phyloP scores from a whole-genome alignment of 2,797 vertebrate species.

The Triplophysa bombifrons region DNA sequence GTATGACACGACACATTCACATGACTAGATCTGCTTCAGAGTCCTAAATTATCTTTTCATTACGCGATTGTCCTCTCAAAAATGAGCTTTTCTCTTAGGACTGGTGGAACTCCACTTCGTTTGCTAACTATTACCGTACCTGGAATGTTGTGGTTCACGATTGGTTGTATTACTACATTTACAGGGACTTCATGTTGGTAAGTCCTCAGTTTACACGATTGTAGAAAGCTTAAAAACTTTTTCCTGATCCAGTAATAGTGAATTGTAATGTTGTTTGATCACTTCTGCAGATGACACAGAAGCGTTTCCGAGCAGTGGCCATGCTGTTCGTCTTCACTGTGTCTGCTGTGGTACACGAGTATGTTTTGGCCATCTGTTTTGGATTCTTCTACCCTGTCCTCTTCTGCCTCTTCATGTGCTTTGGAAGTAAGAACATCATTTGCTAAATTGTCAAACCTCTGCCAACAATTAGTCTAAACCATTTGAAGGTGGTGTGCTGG shows the following conservation, averaged over 20 bases:
- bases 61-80: not conserved
- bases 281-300: conserved; percentile 82
- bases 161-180: conserved; percentile 95
- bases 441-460: not conserved
- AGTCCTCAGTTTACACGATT: conserved; percentile 56
- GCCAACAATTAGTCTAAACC: too few relatives aligned
- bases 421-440: conserved; percentile 87
- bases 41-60: not conserved
- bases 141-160: conserved; percentile 98
- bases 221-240: not conserved
- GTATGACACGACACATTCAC: conserved; percentile 61
- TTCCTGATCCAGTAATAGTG: not conserved
- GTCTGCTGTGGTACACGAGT: conserved; percentile 91
- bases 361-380: conserved; percentile 86
- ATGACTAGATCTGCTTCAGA: not conserved
- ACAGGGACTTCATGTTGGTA: conserved; percentile 92
- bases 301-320: conserved; percentile 84
- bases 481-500: not conserved
- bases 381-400: conserved; percentile 95
- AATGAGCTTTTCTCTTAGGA: conserved; percentile 74
- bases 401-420: conserved; percentile 91
- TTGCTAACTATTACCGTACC: conserved; percentile 94
- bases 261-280: not conserved
- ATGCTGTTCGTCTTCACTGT: conserved; percentile 90
- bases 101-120: conserved; percentile 99